These are phyloP conservation scores for Megaceryle maxima DNA, from an alignment of 2,113 vertebrate species.

Conservation along the genomic window DNA sequence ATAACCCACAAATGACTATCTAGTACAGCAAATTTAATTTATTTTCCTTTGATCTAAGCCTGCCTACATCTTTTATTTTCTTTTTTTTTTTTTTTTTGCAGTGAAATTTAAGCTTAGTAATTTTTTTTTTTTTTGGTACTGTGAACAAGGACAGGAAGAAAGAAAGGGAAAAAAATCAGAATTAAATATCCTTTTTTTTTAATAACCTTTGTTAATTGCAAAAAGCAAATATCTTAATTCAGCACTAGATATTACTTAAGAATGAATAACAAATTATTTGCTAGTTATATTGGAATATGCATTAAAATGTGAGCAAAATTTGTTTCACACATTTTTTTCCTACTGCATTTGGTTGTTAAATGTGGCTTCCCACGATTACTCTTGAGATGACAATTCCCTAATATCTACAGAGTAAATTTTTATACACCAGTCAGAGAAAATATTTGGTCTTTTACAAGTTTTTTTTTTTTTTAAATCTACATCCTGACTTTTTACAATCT, in stretches of 20 bases:
- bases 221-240: background rate
- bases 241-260: background rate
- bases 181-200: background rate
- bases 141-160: background rate
- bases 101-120: background rate
- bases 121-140: background rate
- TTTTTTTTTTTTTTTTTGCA: background rate
- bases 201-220: background rate
- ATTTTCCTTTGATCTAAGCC: background rate
- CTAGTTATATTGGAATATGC: background rate
- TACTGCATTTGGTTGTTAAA: background rate
- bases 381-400: background rate
- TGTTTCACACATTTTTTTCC: background rate
- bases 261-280: background rate
- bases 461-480: background rate
- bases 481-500: background rate
- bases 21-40: background rate
- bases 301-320: background rate
- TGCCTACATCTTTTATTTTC: background rate
- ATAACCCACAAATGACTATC: background rate
- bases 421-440: background rate
- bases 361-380: background rate
- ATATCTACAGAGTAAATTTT: background rate
- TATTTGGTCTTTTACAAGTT: background rate
- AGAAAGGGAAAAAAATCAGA: background rate